A percentile compares a stretch with the other conserved stretches of the same genome.
phyloP scores from a whole-genome alignment of 30 jellyfish, hydroid and myxozoan genomes.

The Pelagia noctiluca region DNA sequence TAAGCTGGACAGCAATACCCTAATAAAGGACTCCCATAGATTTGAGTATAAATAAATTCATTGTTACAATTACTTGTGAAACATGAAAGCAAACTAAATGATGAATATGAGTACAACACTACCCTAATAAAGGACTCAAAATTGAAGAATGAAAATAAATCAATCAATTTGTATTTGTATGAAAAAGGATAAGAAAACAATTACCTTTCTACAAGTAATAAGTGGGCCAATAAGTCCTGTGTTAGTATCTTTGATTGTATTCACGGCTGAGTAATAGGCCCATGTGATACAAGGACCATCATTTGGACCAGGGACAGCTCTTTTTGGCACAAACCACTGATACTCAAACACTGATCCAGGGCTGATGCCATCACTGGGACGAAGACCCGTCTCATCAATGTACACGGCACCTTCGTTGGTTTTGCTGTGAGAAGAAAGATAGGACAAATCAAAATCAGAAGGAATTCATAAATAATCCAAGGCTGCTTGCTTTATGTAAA shows the following conservation, averaged over 20 bases:
- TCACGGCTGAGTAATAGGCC: conserved; percentile 67
- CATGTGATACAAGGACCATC: conserved; percentile 71
- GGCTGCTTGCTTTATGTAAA: too few species aligned
- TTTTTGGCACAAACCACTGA: conserved; percentile 67
- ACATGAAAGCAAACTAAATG: too few species aligned
- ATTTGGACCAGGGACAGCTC: conserved; percentile 75
- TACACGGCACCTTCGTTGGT: conserved; percentile 46
- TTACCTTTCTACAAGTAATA: conserved; percentile 69
- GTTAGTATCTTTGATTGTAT: conserved; percentile 64
- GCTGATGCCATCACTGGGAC: background rate
- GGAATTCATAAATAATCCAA: too few species aligned
- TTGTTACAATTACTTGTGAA: too few species aligned
- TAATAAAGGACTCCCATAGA: too few species aligned
- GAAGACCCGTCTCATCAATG: conserved; percentile 13
- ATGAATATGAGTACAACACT: too few species aligned
- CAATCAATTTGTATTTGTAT: background rate
- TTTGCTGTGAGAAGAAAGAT: conserved; percentile 8
- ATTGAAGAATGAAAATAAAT: too few species aligned
- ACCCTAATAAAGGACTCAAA: too few species aligned
- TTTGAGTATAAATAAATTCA: too few species aligned
- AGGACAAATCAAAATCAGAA: too few species aligned
- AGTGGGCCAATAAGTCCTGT: conserved; percentile 66
- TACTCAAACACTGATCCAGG: conserved; percentile 47
- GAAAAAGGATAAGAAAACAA: background rate
- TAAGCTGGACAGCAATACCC: too few species aligned